Percentiles rank a stretch among this genome's conserved stretches.
Conservation (phyloP, 2,113 vertebrate species). For the Brachirus orientalis region DNA sequence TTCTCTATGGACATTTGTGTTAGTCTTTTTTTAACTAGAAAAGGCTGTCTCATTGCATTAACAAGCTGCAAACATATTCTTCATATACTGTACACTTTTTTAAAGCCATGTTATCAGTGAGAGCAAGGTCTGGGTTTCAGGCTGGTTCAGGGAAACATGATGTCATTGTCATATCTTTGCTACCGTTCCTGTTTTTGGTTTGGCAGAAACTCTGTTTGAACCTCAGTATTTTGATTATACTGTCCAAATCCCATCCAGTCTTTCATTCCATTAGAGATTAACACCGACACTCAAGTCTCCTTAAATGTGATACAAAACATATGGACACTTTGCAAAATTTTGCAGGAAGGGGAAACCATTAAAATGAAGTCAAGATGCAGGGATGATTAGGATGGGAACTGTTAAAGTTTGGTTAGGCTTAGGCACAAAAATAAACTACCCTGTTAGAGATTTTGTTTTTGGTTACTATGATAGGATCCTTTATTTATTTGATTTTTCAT, state of each 20-base stretch:
- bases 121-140: too few species aligned
- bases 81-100: too few species aligned
- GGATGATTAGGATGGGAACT: not conserved
- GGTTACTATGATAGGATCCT: too few species aligned
- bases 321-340: conserved; percentile 1
- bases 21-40: too few species aligned
- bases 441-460: too few species aligned
- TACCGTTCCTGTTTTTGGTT: not conserved
- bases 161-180: not conserved
- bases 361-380: not conserved
- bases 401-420: too few species aligned
- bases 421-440: too few species aligned
- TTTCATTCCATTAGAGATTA: conserved; percentile 2
- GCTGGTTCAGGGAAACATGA: not conserved
- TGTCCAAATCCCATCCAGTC: conserved; percentile 2
- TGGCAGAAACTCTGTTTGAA: conserved; percentile 12
- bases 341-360: not conserved
- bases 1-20: too few species aligned
- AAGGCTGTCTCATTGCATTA: too few species aligned
- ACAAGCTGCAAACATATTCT: too few species aligned
- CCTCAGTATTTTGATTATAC: conserved; percentile 9
- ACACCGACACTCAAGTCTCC: conserved; percentile 1
- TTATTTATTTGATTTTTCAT: too few species aligned
- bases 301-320: conserved; percentile 9
- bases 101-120: too few species aligned